phyloP scores from a whole-genome alignment of 30 jellyfish, hydroid and myxozoan species.

The Aurelia sp. region DNA sequence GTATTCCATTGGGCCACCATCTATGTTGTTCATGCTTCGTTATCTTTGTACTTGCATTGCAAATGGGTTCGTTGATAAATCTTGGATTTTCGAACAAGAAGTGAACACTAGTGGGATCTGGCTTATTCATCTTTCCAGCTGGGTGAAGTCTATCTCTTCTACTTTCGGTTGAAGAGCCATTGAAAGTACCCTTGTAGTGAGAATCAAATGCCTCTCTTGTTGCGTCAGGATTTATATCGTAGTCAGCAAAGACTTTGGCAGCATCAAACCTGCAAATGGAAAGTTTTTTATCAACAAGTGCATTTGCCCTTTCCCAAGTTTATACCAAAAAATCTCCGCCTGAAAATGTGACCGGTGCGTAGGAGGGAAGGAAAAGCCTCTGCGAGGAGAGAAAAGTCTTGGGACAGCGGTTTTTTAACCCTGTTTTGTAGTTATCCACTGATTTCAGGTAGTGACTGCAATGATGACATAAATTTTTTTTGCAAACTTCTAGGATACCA shows the following conservation, averaged over 20 bases:
- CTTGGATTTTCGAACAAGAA: slow-evolving; percentile 84
- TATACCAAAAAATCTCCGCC: too few relatives aligned
- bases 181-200: slow-evolving; percentile 49
- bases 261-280: slow-evolving; percentile 66
- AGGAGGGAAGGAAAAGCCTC: too few relatives aligned
- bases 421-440: too few relatives aligned
- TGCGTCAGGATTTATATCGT: slow-evolving; percentile 2
- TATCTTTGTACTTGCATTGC: slow-evolving; percentile 67
- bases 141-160: neutral
- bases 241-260: slow-evolving; percentile 73
- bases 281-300: neutral
- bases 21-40: slow-evolving; percentile 33
- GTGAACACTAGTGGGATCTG: slow-evolving; percentile 51
- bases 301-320: too few relatives aligned
- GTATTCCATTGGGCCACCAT: slow-evolving; percentile 84
- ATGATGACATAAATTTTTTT: too few relatives aligned
- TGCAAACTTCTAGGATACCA: too few relatives aligned
- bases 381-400: too few relatives aligned
- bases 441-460: too few relatives aligned
- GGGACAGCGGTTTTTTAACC: too few relatives aligned
- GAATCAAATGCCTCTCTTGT: neutral
- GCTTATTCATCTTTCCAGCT: slow-evolving; percentile 69
- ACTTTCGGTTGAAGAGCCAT: neutral
- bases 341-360: too few relatives aligned
- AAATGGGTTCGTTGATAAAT: slow-evolving; percentile 78